Conservation (phyloP, 2,888 invertebrate genomes). For the Brachyptera putata region DNA sequence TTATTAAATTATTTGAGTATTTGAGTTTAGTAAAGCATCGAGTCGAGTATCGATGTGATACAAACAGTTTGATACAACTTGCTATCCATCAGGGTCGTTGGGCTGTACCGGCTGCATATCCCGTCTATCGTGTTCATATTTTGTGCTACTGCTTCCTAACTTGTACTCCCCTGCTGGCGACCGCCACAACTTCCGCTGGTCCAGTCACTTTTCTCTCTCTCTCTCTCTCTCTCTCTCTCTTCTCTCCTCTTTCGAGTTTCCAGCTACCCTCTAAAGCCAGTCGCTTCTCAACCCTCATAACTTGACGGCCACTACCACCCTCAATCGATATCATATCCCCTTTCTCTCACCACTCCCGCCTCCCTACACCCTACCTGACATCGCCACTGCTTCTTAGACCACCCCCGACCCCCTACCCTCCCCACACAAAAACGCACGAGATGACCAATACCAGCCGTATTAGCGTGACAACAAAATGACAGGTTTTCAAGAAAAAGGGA, state of each 20-base stretch:
- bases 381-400: slow-evolving; percentile 12
- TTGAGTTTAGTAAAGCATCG: too few species aligned
- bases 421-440: slow-evolving; percentile 18
- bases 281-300: slow-evolving; percentile 32
- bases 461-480: slow-evolving; percentile 24
- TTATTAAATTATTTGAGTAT: too few species aligned
- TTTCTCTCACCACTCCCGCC: slow-evolving; percentile 10
- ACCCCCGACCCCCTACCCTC: slow-evolving; percentile 1
- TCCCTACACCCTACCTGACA: slow-evolving; percentile 8
- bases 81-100: too few species aligned
- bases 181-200: slow-evolving; percentile 13
- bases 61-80: too few species aligned
- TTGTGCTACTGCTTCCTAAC: slow-evolving; percentile 3
- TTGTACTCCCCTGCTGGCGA: not conserved
- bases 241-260: not conserved
- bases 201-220: slow-evolving; percentile 8
- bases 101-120: too few species aligned
- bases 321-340: slow-evolving; percentile 33
- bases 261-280: slow-evolving; percentile 18
- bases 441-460: slow-evolving; percentile 31
- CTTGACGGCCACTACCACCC: slow-evolving; percentile 32
- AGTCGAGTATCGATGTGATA: too few species aligned
- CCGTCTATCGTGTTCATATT: slow-evolving; percentile 23
- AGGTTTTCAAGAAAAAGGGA: not conserved
- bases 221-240: not conserved